Evolutionary conservation across 1,140 invertebrate species (phyloP), one percentile per base, ranked within the genome.

Genomic region (Trachymyrmex septentrionalis): DNA sequence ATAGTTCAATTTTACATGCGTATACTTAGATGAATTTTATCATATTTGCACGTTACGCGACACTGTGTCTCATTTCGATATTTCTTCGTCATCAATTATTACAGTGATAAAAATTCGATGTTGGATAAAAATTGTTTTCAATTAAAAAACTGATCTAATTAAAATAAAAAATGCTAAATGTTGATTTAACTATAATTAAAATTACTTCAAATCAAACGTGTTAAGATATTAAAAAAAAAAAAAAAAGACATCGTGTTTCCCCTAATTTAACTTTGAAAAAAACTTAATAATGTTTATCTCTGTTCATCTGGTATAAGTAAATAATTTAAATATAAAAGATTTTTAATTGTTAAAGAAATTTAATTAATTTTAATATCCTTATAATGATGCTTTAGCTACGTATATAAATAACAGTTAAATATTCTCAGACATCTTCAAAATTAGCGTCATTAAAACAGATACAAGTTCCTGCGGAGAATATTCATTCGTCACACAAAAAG

Each of bases 401-500:
- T 71, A n/a, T n/a, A 6, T 21, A 55, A 38, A 19, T 0, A 21
- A 4, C 10, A 64, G 12, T 14, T 64, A 3, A 34, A 64, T 14
- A 10, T 16, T 55, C 16, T 9, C 21, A 10, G 10, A 48, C 27
- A 38, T 57, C 21, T 57, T 9, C 10, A 19, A 6, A 81, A 81
- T 71, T 27, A 44, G 66, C 48, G 9, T 34, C 14, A 38, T 59
- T 69, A 57, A 57, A 81, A 19, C 53, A 44, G 50, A 57, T 44
- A 34, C 27, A 16, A 24, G 27, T 57, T 57, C 44, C n/a, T n/a
- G 21, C 34, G 19, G 6, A 27, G 24, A 24, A 16, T 73, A 34
- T 84, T 75, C 24, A 59, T 73, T 59, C 55, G 30, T 48, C 12
- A 53, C 16, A 73, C 38, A 73, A 63, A 63, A 75, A 38, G 27